Evolutionary conservation across 2,797 vertebrate species (phyloP).

Genomic region (Sebastes vulpes): DNA sequence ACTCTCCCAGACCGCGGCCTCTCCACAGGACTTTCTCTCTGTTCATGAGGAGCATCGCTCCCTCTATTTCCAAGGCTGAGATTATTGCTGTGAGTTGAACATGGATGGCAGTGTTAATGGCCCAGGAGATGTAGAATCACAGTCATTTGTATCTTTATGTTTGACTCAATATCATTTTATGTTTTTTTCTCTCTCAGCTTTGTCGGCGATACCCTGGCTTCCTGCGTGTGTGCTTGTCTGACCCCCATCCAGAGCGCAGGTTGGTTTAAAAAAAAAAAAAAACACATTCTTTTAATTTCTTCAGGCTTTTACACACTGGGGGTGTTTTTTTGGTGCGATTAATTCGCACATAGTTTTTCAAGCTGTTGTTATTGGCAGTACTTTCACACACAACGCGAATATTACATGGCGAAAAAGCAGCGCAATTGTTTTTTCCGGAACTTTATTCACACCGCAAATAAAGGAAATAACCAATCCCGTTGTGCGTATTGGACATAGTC

Average conservation of each 20-base stretch:
- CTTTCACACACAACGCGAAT: no score
- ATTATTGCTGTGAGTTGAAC: constrained; percentile 90
- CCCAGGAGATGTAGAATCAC: background rate
- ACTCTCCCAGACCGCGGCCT: constrained; percentile 88
- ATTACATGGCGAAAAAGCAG: no score
- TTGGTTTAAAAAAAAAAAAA: constrained; percentile 47
- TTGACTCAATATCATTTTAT: background rate
- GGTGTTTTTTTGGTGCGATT: no score
- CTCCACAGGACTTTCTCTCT: constrained; percentile 94
- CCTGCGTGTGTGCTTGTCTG: constrained; percentile 92
- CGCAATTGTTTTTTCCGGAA: no score
- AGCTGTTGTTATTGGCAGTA: no score
- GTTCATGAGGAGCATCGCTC: constrained; percentile 94
- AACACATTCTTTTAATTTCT: background rate
- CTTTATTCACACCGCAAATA: no score
- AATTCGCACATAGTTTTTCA: no score
- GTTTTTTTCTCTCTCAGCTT: constrained; percentile 77
- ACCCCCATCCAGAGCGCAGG: constrained; percentile 94
- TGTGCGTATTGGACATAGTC: no score
- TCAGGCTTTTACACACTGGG: background rate
- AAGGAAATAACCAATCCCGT: no score
- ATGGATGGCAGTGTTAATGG: background rate
- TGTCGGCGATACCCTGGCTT: constrained; percentile 93
- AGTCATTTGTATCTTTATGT: background rate
- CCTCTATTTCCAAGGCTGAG: constrained; percentile 92